Evolutionary conservation across 2,113 vertebrate genomes (phyloP).

Genomic region (Oxygymnocypris stewartii): DNA sequence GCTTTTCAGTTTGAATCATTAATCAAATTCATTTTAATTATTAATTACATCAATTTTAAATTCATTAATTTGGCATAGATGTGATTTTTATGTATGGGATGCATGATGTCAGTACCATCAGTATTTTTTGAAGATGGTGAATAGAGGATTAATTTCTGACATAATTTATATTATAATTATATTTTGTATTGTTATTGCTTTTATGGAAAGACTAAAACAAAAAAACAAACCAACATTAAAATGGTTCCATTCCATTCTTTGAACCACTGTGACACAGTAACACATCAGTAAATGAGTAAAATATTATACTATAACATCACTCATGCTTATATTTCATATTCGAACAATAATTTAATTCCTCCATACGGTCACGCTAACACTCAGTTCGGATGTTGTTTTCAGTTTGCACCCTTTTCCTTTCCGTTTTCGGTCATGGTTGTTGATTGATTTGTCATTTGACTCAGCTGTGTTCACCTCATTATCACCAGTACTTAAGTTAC

Average conservation of each 20-base stretch:
- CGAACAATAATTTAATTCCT: no score
- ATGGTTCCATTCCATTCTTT: no score
- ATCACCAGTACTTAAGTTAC: no score
- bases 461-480: no score
- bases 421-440: no score
- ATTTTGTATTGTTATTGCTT: not conserved
- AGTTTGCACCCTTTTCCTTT: no score
- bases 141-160: not conserved
- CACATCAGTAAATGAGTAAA: constrained; percentile 6
- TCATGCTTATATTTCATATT: not conserved
- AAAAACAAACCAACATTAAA: not conserved
- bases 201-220: not conserved
- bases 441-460: no score
- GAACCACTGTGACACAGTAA: not conserved
- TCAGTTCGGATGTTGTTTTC: no score
- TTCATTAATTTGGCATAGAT: not conserved
- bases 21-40: not conserved
- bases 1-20: not conserved
- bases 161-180: not conserved
- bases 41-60: no score
- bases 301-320: not conserved
- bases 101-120: not conserved
- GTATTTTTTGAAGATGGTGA: not conserved
- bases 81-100: not conserved
- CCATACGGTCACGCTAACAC: no score